Evolutionary conservation across 1,140 invertebrate genomes (phyloP).

Genomic region (Danaus melanippus): DNA sequence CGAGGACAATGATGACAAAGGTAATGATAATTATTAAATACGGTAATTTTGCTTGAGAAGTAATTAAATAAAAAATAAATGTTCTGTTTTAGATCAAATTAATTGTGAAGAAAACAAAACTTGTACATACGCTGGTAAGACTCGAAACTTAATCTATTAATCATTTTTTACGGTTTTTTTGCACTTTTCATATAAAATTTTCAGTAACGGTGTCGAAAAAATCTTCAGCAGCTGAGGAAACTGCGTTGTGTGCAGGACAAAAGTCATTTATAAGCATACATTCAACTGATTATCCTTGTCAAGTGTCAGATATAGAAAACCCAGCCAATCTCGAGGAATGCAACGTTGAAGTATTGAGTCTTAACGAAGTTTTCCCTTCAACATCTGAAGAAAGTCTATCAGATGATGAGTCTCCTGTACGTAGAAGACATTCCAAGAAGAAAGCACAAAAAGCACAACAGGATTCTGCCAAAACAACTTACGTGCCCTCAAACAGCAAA

Average conservation of each 20-base stretch:
- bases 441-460: conserved; percentile 28
- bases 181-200: conserved; percentile 13
- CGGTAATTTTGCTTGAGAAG: no score
- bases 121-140: conserved; percentile 56
- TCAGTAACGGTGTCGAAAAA: conserved; percentile 60
- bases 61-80: background rate
- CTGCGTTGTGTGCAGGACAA: conserved; percentile 38
- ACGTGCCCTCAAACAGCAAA: conserved; percentile 54
- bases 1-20: conserved; percentile 39
- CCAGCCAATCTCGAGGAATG: conserved; percentile 45
- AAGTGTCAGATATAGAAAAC: conserved; percentile 38
- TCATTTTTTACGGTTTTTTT: conserved; percentile 3
- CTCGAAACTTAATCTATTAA: background rate
- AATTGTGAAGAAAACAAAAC: conserved; percentile 41
- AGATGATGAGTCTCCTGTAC: conserved; percentile 46
- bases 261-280: conserved; percentile 66
- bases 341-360: conserved; percentile 60
- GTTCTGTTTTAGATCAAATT: conserved; percentile 39
- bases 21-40: conserved; percentile 17
- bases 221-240: conserved; percentile 34
- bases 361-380: conserved; percentile 60
- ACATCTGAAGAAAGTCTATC: conserved; percentile 64
- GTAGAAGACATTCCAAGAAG: conserved; percentile 32
- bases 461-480: conserved; percentile 33
- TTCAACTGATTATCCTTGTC: conserved; percentile 60